Percentiles rank a stretch among this genome's conserved stretches.
These are phyloP conservation scores for Lydus trimaculatus DNA, from an alignment of 2,888 invertebrate species.

Conservation along the genomic window DNA sequence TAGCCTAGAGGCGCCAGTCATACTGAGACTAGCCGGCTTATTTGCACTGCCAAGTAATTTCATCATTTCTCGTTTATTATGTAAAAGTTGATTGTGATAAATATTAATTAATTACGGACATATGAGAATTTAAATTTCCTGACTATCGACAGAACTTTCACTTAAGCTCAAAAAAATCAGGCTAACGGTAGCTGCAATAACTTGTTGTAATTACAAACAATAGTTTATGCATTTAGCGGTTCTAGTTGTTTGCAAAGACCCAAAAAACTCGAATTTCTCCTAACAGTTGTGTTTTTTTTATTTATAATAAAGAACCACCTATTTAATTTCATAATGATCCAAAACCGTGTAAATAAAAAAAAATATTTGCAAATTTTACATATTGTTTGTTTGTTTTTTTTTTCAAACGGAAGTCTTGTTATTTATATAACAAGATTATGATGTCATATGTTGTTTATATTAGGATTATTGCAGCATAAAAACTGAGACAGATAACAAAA, in stretches of 20 bases:
- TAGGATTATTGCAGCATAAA: neutral
- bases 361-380: neutral
- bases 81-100: conserved; percentile 4
- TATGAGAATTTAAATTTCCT: neutral
- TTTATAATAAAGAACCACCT: neutral
- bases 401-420: neutral
- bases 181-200: neutral
- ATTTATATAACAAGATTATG: neutral
- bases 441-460: neutral
- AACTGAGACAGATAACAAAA: neutral
- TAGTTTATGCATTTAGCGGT: neutral
- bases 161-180: neutral
- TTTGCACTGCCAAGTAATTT: neutral
- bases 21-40: neutral
- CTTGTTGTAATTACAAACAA: neutral
- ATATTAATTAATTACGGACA: neutral
- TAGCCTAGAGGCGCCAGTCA: neutral
- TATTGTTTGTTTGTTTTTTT: neutral
- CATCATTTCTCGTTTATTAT: neutral
- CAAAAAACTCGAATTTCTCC: neutral
- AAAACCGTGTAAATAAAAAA: neutral
- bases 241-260: neutral
- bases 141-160: neutral
- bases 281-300: neutral
- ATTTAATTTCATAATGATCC: neutral